Base-by-base conservation (phyloP, 2,113 vertebrate genomes). In the Melanostigma gelatinosum region DNA sequence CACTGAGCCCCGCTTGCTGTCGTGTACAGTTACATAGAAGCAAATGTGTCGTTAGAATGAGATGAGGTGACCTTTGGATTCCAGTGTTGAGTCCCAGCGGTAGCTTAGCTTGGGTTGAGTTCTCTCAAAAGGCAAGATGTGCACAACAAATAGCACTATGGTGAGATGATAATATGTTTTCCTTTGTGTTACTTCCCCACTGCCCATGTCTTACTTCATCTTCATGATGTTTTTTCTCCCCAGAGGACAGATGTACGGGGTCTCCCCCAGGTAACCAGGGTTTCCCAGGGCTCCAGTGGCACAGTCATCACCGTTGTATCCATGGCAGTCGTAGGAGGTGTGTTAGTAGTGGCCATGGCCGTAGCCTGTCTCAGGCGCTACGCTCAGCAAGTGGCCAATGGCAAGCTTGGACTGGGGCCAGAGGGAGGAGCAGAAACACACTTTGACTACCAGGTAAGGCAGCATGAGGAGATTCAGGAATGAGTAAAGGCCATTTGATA, bases 351-450 rank as follows among this genome's bases (percentile, higher is more conserved):
- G 0, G 95, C 96, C 0, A 93, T 96, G 0, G 94, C 94, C 0
- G 91, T 96, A 11, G 94, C 97, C 91, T 98, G 97, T 91, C 82
- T 98, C 75, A 94, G 95, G 68, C 98, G 97, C 84, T 96, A 97
- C 2, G 90, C 95, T 6, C 95, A 94, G 61, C 97, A 97, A 83
- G 92, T 96, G 40, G 96, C 97, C 86, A 96, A 96, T 85, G 96
- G 97, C 75, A 97, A 96, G 71, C 92, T 98, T 71, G 97, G 97
- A 0, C 91, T 99, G 78, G 97, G 97, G 3, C 97, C 97, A 0
- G 98, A 99, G 92, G 97, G 96, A n/a, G 97, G 96, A n/a, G 94
- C 95, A 0, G 97, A 99, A 86, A 97, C 97, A 38, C 97, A 97
- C 78, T 96, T 97, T 6, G 97, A 99, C 89, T 99, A 99, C 89